Evolutionary conservation across 35 echinoderm and acorn worm species (phyloP).

Genomic region (Diadema setosum): DNA sequence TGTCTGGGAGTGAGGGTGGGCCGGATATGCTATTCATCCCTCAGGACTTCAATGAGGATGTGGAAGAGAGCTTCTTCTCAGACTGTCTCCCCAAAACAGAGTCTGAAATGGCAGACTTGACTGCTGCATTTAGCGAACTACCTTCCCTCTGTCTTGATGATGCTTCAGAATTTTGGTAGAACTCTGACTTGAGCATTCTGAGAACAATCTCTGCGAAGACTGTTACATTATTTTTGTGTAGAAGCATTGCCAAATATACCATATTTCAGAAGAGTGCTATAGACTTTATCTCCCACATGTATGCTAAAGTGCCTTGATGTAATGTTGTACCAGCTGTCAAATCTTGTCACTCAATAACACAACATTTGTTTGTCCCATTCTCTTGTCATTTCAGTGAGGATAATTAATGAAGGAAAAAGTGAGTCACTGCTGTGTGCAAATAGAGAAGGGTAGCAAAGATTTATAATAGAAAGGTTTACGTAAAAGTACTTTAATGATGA

Average conservation of each 20-base stretch:
- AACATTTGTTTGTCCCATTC: too few species aligned
- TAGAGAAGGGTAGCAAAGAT: too few species aligned
- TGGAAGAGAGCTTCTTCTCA: slow-evolving; percentile 88
- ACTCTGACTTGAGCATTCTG: too few species aligned
- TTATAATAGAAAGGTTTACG: too few species aligned
- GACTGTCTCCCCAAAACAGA: slow-evolving; percentile 36
- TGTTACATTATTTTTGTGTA: neutral
- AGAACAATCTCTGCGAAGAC: too few species aligned
- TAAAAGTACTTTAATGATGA: too few species aligned
- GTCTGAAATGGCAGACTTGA: slow-evolving; percentile 21
- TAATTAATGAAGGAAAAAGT: too few species aligned
- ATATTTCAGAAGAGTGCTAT: neutral
- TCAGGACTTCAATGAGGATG: slow-evolving; percentile 89
- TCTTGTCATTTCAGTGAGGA: too few species aligned
- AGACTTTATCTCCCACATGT: too few species aligned
- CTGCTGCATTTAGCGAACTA: slow-evolving; percentile 70
- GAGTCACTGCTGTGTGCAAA: too few species aligned
- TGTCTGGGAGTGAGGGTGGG: slow-evolving; percentile 19
- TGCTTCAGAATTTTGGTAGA: neutral
- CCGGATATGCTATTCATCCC: slow-evolving; percentile 96
- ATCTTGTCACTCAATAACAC: slow-evolving; percentile 14
- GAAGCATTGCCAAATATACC: too few species aligned
- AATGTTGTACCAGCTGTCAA: neutral
- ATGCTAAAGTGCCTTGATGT: neutral
- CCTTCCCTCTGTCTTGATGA: slow-evolving; percentile 33